Evolutionary conservation across 1,140 invertebrate genomes (phyloP).

Genomic region (Caenorhabditis tropicalis): DNA sequence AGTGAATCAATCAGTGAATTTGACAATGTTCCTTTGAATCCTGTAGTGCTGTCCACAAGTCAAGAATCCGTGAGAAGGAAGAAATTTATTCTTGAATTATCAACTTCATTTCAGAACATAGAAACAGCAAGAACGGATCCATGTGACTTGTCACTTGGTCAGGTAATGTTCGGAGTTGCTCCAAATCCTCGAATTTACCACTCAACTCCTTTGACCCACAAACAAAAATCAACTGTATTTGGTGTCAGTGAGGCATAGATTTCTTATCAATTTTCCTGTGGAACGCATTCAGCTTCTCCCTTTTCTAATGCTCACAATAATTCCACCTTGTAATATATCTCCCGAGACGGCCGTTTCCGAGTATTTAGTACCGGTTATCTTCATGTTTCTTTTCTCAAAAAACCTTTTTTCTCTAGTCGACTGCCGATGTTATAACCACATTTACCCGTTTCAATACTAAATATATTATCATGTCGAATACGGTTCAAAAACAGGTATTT

Average conservation of each 20-base stretch:
- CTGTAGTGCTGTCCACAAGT: background rate
- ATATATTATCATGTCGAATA: slow-evolving; percentile 2
- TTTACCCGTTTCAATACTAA: background rate
- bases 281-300: background rate
- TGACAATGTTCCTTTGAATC: background rate
- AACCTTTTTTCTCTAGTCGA: background rate
- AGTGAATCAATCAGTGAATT: slow-evolving; percentile 1
- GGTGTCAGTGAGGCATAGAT: background rate
- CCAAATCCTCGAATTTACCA: background rate
- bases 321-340: background rate
- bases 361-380: too few relatives aligned
- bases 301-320: background rate
- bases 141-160: background rate
- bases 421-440: background rate
- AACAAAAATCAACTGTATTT: background rate
- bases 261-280: background rate
- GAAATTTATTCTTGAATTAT: background rate
- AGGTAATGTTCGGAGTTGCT: slow-evolving; percentile 8
- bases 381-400: background rate
- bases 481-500: background rate
- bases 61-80: background rate
- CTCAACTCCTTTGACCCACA: background rate
- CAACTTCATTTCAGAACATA: background rate
- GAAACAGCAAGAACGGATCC: background rate
- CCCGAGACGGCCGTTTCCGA: background rate